Conservation (phyloP, 2,113 vertebrate species). For the Opisthocomus hoazin region DNA sequence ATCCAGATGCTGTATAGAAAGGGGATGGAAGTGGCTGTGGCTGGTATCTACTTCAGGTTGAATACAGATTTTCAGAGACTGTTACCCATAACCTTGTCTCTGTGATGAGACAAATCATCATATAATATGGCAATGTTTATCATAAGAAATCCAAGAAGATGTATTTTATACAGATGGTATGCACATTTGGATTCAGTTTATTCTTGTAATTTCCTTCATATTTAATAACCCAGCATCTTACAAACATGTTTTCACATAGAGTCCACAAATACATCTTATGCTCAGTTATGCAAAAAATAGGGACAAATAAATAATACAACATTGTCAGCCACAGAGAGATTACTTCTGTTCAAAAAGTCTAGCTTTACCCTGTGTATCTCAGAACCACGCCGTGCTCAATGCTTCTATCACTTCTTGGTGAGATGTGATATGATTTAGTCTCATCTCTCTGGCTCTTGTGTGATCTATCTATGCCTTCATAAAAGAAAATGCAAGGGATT, state of each 20-base stretch:
- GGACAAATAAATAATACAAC: not conserved
- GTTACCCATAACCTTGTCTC: not conserved
- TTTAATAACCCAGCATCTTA: not conserved
- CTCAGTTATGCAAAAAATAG: not conserved
- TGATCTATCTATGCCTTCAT: not conserved
- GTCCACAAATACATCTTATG: not conserved
- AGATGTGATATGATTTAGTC: not conserved
- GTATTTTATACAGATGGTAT: not conserved
- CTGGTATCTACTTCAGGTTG: not conserved
- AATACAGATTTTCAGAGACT: not conserved
- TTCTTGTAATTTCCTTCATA: not conserved
- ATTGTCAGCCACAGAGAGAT: not conserved
- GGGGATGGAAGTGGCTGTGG: not conserved
- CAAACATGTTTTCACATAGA: not conserved
- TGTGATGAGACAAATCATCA: not conserved
- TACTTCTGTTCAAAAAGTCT: not conserved
- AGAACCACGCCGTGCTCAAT: not conserved
- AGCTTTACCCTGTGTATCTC: not conserved
- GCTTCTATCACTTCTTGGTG: not conserved
- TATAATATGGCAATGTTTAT: not conserved
- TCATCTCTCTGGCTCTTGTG: not conserved
- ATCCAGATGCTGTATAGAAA: not conserved
- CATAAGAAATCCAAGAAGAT: not conserved
- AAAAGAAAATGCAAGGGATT: constrained; percentile 28
- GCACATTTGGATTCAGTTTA: not conserved